Evolutionary conservation across 2,797 vertebrate genomes (phyloP).

Genomic region (Furcifer pardalis): DNA sequence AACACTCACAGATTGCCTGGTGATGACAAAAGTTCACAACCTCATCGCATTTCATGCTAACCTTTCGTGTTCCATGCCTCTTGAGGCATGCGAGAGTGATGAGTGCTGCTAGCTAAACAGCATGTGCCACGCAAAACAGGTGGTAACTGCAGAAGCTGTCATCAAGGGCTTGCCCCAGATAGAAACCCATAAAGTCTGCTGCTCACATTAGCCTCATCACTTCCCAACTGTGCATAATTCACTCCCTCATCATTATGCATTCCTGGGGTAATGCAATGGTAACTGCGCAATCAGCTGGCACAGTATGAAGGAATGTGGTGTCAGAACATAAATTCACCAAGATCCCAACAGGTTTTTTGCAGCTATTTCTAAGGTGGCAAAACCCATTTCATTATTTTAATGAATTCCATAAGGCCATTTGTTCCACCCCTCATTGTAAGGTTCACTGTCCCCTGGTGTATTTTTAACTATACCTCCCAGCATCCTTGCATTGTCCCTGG

Average conservation of each 20-base stretch:
- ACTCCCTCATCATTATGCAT: not conserved
- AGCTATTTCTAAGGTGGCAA: not conserved
- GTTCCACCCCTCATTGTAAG: too few relatives aligned
- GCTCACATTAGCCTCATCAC: not conserved
- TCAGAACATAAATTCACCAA: constrained; percentile 11
- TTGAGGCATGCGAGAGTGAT: not conserved
- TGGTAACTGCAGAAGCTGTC: not conserved
- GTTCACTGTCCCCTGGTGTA: too few relatives aligned
- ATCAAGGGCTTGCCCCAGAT: not conserved
- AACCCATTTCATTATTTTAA: constrained; percentile 14
- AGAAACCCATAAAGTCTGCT: not conserved
- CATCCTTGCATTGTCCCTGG: too few relatives aligned
- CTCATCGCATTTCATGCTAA: not conserved
- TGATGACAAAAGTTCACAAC: not conserved
- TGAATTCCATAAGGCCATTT: not conserved
- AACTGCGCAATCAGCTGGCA: not conserved
- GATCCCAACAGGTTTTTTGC: not conserved
- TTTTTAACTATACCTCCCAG: too few relatives aligned
- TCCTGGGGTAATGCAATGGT: not conserved
- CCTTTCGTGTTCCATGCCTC: not conserved
- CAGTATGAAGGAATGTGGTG: not conserved
- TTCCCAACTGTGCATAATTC: not conserved
- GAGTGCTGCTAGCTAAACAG: not conserved
- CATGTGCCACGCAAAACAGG: not conserved
- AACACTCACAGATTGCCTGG: not conserved